Evolutionary conservation across 2,113 vertebrate species (phyloP).

Genomic region (Entelurus aequoreus): DNA sequence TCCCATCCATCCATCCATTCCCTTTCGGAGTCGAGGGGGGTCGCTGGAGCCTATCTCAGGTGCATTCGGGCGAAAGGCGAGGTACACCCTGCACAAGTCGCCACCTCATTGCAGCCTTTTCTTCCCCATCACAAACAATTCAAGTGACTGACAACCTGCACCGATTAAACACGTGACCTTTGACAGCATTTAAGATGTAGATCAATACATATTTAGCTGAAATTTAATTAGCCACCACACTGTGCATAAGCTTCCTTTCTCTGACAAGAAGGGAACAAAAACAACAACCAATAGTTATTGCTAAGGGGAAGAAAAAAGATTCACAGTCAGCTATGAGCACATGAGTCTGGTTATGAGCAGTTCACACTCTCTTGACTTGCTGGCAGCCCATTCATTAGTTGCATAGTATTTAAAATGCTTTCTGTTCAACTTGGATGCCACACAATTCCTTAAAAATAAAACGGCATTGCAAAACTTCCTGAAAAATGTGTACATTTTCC

Average conservation of each 20-base stretch:
- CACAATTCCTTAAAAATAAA: no score
- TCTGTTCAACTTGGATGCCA: no score
- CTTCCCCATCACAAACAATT: constrained; percentile 1
- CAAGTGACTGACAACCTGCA: constrained; percentile 11
- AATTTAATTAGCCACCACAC: constrained; percentile 42
- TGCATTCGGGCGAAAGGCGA: no score
- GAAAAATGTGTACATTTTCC: no score
- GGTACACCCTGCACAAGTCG: no score
- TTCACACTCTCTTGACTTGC: background rate
- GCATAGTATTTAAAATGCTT: no score
- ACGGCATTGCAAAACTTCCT: no score
- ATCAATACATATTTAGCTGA: constrained; percentile 53
- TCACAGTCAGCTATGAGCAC: constrained; percentile 36
- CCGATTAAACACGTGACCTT: constrained; percentile 25
- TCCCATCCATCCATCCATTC: background rate
- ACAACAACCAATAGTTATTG: constrained; percentile 12
- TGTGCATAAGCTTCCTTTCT: constrained; percentile 11
- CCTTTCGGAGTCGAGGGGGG: no score
- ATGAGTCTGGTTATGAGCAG: constrained; percentile 27
- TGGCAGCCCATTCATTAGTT: constrained; percentile 7
- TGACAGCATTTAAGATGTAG: constrained; percentile 36
- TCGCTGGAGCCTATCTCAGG: no score
- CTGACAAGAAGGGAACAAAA: background rate
- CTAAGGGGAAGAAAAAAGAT: constrained; percentile 4
- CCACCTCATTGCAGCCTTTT: no score